Percentiles rank a stretch among this genome's conserved stretches.
Conservation (phyloP, 2,113 vertebrate genomes). For the Chinchilla lanigera region DNA sequence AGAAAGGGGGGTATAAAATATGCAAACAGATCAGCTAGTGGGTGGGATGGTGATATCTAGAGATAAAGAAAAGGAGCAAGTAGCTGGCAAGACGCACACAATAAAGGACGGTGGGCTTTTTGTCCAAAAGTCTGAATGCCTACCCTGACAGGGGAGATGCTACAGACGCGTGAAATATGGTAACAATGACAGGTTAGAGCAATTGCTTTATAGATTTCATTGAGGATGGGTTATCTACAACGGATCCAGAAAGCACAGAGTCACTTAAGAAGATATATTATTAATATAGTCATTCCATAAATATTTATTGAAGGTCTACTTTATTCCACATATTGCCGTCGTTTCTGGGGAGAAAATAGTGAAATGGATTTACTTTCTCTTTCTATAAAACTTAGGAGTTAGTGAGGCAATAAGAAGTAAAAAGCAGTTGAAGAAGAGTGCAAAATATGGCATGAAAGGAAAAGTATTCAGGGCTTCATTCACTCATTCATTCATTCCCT, state of each 20-base stretch:
- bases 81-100: background rate
- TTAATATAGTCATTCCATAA: background rate
- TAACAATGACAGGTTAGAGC: background rate
- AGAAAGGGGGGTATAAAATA: background rate
- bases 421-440: background rate
- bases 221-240: background rate
- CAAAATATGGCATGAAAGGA: background rate
- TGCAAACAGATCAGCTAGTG: background rate
- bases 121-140: background rate
- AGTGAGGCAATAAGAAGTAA: background rate
- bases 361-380: background rate
- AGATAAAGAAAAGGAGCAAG: background rate
- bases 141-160: background rate
- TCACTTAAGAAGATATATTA: background rate
- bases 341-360: background rate
- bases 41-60: background rate
- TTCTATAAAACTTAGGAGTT: background rate
- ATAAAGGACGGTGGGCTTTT: background rate
- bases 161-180: background rate
- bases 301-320: conserved; percentile 21
- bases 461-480: background rate
- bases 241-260: background rate
- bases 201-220: background rate
- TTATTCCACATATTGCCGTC: background rate
- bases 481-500: background rate